Base-by-base conservation (phyloP, 1,140 invertebrate genomes). In the Leptinotarsa defecta region DNA sequence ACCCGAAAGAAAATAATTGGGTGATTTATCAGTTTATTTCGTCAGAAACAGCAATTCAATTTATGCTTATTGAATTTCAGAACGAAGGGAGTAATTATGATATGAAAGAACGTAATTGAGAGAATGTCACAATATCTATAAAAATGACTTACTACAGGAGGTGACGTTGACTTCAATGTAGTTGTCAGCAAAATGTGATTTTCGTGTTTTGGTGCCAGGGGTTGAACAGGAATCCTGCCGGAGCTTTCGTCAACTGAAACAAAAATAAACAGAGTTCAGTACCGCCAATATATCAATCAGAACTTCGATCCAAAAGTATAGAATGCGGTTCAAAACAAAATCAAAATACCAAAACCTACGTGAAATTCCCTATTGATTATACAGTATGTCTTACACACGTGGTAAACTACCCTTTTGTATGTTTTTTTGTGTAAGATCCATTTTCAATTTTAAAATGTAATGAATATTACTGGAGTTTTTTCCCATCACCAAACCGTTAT, bases 181-280 rank as follows among this genome's bases (percentile, higher is more conserved):
- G 43, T 48, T 71, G 68, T 71, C 15, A 19, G 22, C n/a, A 48
- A 34, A 48, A 71, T 57, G 20, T 48, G 68, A 20, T 49, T 71
- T 71, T 49, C 68, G 43, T 71, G 43, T 43, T 43, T 43, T 19
- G 52, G 22, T 8, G 68, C 43, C 15, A 57, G 20, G 6, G 68
- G 68, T 71, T 71, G 68, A 49, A 71, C 68, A 17, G 68, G 68
- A 13, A 71, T 71, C 5, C 68, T 71, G 22, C 34, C 34, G 6
- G 68, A 57, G 22, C 52, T 48, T 71, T 71, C 68, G n/a, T 71
- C 52, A 49, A 71, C 68, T 71, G 68, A 71, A 71, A 71, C 27
- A 48, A 19, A 71, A 43, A 6, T 43, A 57, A 71, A 52, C 24
- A 71, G 19, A 19, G 43, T 20, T 24, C 17, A 22, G 17, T 67